Conservation (phyloP, 2,113 vertebrate genomes). For the Pantherophis guttatus region DNA sequence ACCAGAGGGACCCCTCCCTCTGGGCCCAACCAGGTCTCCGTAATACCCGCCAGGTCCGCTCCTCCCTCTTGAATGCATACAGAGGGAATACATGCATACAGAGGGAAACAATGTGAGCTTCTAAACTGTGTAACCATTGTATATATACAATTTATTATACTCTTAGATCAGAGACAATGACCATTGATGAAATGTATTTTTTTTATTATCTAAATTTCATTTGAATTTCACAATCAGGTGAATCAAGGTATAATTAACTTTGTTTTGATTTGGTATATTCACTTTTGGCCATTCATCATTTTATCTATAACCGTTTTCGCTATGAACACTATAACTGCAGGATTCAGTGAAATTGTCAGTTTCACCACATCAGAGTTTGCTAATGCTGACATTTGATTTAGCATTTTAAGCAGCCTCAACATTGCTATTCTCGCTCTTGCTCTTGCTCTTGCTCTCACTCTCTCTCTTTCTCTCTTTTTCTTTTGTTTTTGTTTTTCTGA, state of each 20-base stretch:
- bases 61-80: too few species aligned
- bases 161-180: too few species aligned
- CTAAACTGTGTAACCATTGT: neutral
- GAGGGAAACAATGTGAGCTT: neutral
- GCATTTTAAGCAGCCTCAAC: constrained; percentile 44
- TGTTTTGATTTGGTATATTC: constrained; percentile 42
- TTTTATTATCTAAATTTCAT: neutral
- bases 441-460: neutral
- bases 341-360: constrained; percentile 51
- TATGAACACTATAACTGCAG: constrained; percentile 25
- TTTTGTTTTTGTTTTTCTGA: constrained; percentile 33
- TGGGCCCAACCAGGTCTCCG: too few species aligned
- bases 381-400: constrained; percentile 62
- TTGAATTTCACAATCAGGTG: constrained; percentile 23
- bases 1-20: too few species aligned
- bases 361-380: constrained; percentile 29
- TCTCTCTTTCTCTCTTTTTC: too few species aligned
- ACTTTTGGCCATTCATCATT: constrained; percentile 39
- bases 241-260: constrained; percentile 32
- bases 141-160: too few species aligned
- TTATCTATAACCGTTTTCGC: constrained; percentile 17
- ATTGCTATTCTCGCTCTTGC: neutral
- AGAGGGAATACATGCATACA: neutral
- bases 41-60: too few species aligned
- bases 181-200: neutral